phyloP scores from a whole-genome alignment of 1,140 invertebrate species.

The Atopsyche davidsoni region DNA sequence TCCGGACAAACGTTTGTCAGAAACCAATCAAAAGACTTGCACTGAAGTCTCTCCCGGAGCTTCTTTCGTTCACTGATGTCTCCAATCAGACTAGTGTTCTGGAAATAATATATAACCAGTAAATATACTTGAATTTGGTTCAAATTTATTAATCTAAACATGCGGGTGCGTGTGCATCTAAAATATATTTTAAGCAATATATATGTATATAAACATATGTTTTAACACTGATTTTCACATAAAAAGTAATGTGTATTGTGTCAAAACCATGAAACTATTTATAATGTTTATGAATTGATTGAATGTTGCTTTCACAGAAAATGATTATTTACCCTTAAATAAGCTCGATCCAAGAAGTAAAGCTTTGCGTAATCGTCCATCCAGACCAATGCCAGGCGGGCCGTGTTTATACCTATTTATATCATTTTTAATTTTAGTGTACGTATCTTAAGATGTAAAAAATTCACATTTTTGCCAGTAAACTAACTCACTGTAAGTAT shows the following conservation, averaged over 20 bases:
- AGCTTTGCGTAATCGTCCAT: conserved; percentile 92
- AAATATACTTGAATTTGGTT: no score
- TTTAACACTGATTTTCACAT: no score
- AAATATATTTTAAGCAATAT: no score
- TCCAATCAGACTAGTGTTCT: conserved; percentile 53
- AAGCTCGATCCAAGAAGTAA: conserved; percentile 75
- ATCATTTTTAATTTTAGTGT: not conserved
- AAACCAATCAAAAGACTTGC: conserved; percentile 78
- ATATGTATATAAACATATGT: no score
- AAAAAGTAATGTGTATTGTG: no score
- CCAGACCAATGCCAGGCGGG: conserved; percentile 89
- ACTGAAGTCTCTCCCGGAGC: conserved; percentile 66
- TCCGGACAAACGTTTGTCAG: conserved; percentile 73
- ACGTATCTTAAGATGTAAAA: not conserved
- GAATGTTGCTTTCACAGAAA: not conserved
- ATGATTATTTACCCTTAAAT: conserved; percentile 57
- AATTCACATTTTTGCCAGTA: not conserved
- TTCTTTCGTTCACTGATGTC: conserved; percentile 65
- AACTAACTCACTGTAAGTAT: conserved; percentile 62
- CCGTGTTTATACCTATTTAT: conserved; percentile 76
- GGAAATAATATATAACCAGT: conserved; percentile 31
- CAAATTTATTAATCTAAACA: no score
- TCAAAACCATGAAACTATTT: not conserved
- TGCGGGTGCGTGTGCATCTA: no score
- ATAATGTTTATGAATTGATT: not conserved